Base-by-base conservation (phyloP, 1,140 invertebrate species). In the Cecropterus lyciades region DNA sequence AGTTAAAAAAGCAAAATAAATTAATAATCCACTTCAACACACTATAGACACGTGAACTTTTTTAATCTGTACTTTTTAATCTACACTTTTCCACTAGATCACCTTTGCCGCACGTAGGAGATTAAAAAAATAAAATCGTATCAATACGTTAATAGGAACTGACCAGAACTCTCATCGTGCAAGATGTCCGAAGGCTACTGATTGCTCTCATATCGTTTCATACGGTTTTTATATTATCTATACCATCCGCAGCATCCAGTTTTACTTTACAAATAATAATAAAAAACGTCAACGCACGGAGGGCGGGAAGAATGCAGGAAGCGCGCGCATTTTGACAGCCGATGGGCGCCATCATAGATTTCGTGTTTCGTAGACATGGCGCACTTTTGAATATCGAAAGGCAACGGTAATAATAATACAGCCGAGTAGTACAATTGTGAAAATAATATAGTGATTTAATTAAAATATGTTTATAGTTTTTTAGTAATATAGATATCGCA, bases 91-190 rank as follows among this genome's bases (percentile, higher is more conserved):
- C 45, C n/a, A 62, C 57, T 17, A 6, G 42, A 40, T 46, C 42
- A 64, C 42, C 27, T 55, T 8, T 37, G 7, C 24, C 37, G 7
- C 37, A 48, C 63, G 55, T n/a, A 20, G 10, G 15, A 11, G 10
- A 40, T 63, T 11, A 42, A 42, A 5, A 27, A 17, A 27, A 24
- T 24, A 24, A 24, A 24, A 24, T 24, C 20, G 1, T 24, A 5
- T 24, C 5, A 24, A 24, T 24, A n/a, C n/a, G n/a, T n/a, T n/a
- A n/a, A n/a, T n/a, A n/a, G 20, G 20, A 82, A 89, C 89, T 87
- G 74, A 90, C 89, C 89, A 92, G 89, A 88, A 92, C 75, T 92
- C 89, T 90, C 89, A 92, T 92, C 87, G 77, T 92, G 89, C 85
- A 92, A 89, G 89, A 92, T 92, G 87, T 87, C 79, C 89, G 87